These are phyloP conservation scores for Calephelis nemesis DNA, from an alignment of 1,140 invertebrate species.

Conservation along the genomic window DNA sequence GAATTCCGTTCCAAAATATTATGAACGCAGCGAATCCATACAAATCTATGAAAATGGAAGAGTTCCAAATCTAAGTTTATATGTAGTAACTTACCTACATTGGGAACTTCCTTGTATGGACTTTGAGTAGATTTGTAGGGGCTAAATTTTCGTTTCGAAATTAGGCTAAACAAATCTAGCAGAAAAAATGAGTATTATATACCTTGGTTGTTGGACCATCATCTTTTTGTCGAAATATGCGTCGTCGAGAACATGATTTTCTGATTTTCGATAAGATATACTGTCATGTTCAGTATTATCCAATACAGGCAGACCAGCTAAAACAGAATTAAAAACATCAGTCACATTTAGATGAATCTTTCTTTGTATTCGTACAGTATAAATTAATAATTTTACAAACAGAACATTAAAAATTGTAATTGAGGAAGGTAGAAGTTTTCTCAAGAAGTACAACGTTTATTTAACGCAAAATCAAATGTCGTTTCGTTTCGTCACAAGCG, in stretches of 20 bases:
- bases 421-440: background rate
- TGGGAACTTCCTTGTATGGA: too few species aligned
- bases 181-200: constrained; percentile 24
- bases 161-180: background rate
- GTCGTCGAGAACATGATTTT: constrained; percentile 43
- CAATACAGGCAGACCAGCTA: constrained; percentile 48
- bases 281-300: constrained; percentile 44
- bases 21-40: too few species aligned
- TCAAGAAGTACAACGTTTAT: background rate
- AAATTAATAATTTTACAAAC: background rate
- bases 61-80: too few species aligned
- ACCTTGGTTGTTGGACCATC: constrained; percentile 63
- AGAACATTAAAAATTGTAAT: background rate
- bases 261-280: constrained; percentile 36
- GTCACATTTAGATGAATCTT: background rate
- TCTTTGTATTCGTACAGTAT: background rate
- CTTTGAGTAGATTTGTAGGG: too few species aligned
- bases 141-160: too few species aligned
- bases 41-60: too few species aligned
- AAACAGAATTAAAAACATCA: constrained; percentile 19
- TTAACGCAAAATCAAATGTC: constrained; percentile 9
- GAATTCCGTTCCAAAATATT: too few species aligned
- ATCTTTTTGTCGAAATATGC: constrained; percentile 47
- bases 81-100: too few species aligned
- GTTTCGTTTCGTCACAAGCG: constrained; percentile 26